Base-by-base conservation (phyloP, 2,113 vertebrate genomes). In the Edolisoma coerulescens region DNA sequence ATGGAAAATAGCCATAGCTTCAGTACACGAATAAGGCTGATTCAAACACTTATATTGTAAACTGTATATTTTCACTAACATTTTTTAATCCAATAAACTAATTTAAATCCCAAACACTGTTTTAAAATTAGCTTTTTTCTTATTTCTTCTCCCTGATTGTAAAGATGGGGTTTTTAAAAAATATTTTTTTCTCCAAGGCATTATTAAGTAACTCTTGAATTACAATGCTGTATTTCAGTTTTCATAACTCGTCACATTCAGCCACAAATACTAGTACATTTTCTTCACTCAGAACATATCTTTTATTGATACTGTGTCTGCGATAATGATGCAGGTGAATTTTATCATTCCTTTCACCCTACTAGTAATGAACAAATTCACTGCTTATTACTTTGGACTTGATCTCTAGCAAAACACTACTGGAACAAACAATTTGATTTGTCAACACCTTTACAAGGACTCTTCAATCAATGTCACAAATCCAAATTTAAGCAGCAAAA, bases 351-450 rank as follows among this genome's bases (percentile, higher is more conserved):
- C 97, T 95, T 98, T 98, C 98, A 98, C 98, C 98, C 98, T 87
- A 95, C 98, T 97, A 97, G 98, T 99, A 99, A 99, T 99, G 99
- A 99, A 99, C 99, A 99, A 99, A 99, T 99, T 99, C 99, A 99
- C 99, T 99, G 99, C 97, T 96, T 99, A 99, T 99, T 99, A 99
- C 99, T 99, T 98, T 98, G 99, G 99, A 99, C 99, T 99, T 99
- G 99, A 99, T 99, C 99, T 99, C 99, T 99, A 98, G 99, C 99
- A 99, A 99, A 99, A 99, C 99, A 99, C 98, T 99, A 98, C 99
- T 99, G 99, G 99, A 99, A 99, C 99, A 99, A 99, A 99, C 99
- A 99, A 99, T 99, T 99, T 99, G 99, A 99, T 99, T 99, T 99
- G 99, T 99, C 99, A 99, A 99, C 99, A 99, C 99, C 99, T 99